Evolutionary conservation across 1,140 invertebrate genomes (phyloP), one percentile per base, ranked within the genome.

Genomic region (Yoshiicerus persimilis): DNA sequence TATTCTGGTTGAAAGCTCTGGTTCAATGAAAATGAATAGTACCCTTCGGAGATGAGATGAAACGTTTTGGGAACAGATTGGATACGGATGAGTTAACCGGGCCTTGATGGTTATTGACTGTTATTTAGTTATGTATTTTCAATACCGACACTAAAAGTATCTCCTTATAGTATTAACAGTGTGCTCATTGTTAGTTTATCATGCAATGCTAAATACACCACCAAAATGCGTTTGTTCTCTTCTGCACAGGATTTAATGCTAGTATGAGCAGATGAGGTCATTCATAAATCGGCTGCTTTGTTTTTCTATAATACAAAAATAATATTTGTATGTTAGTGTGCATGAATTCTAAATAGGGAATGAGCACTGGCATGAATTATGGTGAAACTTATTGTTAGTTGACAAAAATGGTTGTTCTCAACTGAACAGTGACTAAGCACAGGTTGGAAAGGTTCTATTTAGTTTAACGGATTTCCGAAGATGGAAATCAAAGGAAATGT

Each of bases 61-160:
- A 36, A 23, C 32, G 32, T 80, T 80, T 36, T 80, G 34, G 75
- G 32, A 36, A 34, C 75, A 80, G 75, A 80, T 80, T 80, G 30
- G 75, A 80, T 38, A 36, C 75, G 75, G 75, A 80, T 80, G 75
- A 80, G 75, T 80, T 80, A 80, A 80, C 75, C 32, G 75, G 20
- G 20, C 9, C 32, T 80, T 80, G 30, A 80, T 38, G 34, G 75
- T 34, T 80, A 80, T 80, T 80, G 75, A 70, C 66, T 27, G 32
- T 56, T 56, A 56, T 56, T 56, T 56, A 56, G 47, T 56, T 56
- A 56, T 56, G 47, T 56, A 56, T 4, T 56, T 56, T 56, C 20
- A 56, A 56, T 56, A 56, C 64, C 8, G 39, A 41, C 39, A 30
- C 11, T 30, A 25, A 70, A 25, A 0, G 25, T 30, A 32, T 30